A percentile compares a stretch with the other conserved stretches of the same genome.
Conservation (phyloP, 2,113 vertebrate species). For the Grus americana region DNA sequence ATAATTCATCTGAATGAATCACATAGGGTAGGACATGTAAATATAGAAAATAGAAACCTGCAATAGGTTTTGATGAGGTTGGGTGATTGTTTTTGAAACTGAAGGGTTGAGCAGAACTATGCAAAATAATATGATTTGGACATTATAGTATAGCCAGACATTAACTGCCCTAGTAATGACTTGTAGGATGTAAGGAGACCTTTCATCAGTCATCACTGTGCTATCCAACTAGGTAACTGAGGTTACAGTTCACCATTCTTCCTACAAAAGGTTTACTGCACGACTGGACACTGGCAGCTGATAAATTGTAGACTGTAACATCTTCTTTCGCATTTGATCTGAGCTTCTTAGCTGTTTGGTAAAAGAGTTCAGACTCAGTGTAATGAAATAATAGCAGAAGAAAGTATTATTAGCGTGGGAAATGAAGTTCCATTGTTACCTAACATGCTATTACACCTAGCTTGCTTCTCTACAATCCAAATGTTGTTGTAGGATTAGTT, state of each 20-base stretch:
- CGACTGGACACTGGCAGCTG: neutral
- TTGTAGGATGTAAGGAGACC: neutral
- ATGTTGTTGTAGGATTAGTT: neutral
- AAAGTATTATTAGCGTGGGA: neutral
- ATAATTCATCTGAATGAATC: neutral
- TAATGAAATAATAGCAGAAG: neutral
- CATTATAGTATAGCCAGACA: neutral
- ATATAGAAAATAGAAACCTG: neutral
- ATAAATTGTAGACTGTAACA: neutral
- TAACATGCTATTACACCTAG: neutral
- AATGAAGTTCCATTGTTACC: rapidly evolving
- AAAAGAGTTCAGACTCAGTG: neutral
- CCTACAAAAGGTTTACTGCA: neutral
- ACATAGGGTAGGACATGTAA: neutral
- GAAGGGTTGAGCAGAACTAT: neutral
- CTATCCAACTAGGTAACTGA: neutral
- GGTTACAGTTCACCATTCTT: neutral
- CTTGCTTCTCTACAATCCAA: neutral
- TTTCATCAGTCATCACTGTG: neutral
- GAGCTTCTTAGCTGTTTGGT: neutral
- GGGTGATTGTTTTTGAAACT: neutral
- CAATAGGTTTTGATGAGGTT: neutral
- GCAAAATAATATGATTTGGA: neutral
- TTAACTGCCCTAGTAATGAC: neutral
- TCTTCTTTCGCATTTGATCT: neutral